Percentiles rank a stretch among this genome's conserved stretches.
These are phyloP conservation scores for Augiades crinisus DNA, from an alignment of 2,888 invertebrate genomes.

Conservation along the genomic window DNA sequence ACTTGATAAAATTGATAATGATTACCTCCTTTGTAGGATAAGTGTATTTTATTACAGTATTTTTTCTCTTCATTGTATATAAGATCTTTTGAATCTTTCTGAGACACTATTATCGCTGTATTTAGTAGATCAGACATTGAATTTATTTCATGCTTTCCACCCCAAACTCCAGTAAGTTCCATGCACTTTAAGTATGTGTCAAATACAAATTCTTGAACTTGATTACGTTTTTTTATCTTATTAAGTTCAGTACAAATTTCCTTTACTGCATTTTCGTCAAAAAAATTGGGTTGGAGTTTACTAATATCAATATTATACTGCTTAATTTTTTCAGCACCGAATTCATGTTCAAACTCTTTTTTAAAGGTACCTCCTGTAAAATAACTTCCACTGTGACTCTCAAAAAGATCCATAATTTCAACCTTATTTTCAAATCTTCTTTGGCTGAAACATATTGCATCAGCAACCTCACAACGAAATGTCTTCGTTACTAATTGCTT, in stretches of 20 bases:
- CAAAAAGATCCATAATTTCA: slow-evolving; percentile 14
- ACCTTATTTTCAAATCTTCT: slow-evolving; percentile 15
- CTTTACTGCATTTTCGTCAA: slow-evolving; percentile 12
- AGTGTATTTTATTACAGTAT: slow-evolving; percentile 13
- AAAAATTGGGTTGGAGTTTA: slow-evolving; percentile 14
- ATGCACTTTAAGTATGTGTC: slow-evolving; percentile 14
- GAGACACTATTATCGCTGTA: slow-evolving; percentile 14
- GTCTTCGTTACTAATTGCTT: slow-evolving; percentile 12
- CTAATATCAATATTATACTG: slow-evolving; percentile 15
- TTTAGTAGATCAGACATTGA: slow-evolving; percentile 14
- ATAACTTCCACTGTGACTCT: slow-evolving; percentile 14
- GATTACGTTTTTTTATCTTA: slow-evolving; percentile 10
- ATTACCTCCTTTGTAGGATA: slow-evolving; percentile 14
- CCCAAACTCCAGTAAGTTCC: slow-evolving; percentile 8
- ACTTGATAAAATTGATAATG: slow-evolving; percentile 15
- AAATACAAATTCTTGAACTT: slow-evolving; percentile 13
- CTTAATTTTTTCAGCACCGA: slow-evolving; percentile 15
- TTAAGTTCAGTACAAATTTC: slow-evolving; percentile 15
- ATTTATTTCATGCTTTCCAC: slow-evolving; percentile 15
- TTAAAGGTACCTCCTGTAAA: slow-evolving; percentile 15
- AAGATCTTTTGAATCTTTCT: slow-evolving; percentile 13
- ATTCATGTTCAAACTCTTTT: slow-evolving; percentile 13
- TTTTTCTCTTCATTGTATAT: slow-evolving; percentile 15
- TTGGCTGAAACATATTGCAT: slow-evolving; percentile 12
- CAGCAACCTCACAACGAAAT: slow-evolving; percentile 13